Conservation (phyloP, 2,113 vertebrate species). For the Ailurus styani region DNA sequence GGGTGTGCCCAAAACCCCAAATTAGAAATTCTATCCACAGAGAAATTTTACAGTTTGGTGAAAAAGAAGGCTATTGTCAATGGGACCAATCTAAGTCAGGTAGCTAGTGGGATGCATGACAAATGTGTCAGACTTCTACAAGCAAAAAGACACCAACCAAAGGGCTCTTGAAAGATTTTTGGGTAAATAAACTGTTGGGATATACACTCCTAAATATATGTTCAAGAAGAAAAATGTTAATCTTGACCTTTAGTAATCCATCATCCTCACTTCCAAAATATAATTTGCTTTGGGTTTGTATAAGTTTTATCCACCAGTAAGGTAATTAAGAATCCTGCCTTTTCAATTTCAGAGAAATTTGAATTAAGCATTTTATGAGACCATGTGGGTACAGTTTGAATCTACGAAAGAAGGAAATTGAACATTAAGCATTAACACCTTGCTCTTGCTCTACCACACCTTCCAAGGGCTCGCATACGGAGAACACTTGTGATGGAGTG, state of each 20-base stretch:
- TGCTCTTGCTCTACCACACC: background rate
- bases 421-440: slow-evolving; percentile 37
- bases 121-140: background rate
- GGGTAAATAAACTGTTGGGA: background rate
- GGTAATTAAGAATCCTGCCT: slow-evolving; percentile 31
- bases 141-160: background rate
- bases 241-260: background rate
- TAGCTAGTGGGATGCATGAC: background rate
- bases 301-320: slow-evolving; percentile 11
- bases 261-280: background rate
- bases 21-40: background rate
- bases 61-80: background rate
- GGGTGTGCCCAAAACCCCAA: background rate
- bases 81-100: background rate
- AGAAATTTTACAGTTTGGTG: background rate
- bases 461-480: background rate
- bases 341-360: slow-evolving; percentile 52
- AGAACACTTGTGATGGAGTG: slow-evolving; percentile 33
- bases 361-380: slow-evolving; percentile 60
- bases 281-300: slow-evolving; percentile 15
- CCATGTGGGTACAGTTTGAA: slow-evolving; percentile 40
- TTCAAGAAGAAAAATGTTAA: background rate
- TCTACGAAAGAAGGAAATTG: slow-evolving; percentile 55
- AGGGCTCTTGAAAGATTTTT: background rate
- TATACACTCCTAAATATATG: background rate